These are phyloP conservation scores for Fopius arisanus DNA, from an alignment of 1,140 invertebrate genomes.

Conservation along the genomic window DNA sequence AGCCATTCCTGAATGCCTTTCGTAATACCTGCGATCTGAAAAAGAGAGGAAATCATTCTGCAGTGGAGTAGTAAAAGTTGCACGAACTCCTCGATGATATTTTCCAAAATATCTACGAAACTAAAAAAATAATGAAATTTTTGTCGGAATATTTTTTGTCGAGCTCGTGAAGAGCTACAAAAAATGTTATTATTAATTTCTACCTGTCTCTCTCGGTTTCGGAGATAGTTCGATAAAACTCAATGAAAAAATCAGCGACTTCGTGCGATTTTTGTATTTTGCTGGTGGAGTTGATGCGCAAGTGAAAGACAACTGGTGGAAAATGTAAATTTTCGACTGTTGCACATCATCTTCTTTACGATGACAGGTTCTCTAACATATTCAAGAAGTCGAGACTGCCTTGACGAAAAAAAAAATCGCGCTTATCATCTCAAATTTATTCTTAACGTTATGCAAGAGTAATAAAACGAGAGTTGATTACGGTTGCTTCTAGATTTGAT, in stretches of 20 bases:
- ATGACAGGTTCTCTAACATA: neutral
- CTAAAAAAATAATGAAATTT: too few species aligned
- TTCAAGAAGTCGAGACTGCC: neutral
- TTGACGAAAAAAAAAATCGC: neutral
- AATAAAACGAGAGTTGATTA: neutral
- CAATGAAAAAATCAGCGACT: too few species aligned
- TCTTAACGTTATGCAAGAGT: neutral
- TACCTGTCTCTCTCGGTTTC: too few species aligned
- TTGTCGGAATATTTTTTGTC: too few species aligned
- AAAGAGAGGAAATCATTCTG: neutral
- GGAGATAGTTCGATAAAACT: too few species aligned
- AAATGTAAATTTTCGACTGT: neutral
- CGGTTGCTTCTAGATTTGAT: slow-evolving; percentile 38
- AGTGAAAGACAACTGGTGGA: neutral
- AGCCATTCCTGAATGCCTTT: neutral
- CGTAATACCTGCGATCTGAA: neutral
- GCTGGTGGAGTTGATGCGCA: neutral
- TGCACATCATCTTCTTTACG: neutral
- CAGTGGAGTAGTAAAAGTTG: too few species aligned
- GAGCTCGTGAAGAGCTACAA: too few species aligned
- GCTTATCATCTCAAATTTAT: neutral
- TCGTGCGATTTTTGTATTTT: too few species aligned
- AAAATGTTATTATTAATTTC: too few species aligned
- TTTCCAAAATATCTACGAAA: too few species aligned
- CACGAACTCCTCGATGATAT: too few species aligned